Conservation (phyloP, 2,113 vertebrate species). For the Odocoileus hemionus region DNA sequence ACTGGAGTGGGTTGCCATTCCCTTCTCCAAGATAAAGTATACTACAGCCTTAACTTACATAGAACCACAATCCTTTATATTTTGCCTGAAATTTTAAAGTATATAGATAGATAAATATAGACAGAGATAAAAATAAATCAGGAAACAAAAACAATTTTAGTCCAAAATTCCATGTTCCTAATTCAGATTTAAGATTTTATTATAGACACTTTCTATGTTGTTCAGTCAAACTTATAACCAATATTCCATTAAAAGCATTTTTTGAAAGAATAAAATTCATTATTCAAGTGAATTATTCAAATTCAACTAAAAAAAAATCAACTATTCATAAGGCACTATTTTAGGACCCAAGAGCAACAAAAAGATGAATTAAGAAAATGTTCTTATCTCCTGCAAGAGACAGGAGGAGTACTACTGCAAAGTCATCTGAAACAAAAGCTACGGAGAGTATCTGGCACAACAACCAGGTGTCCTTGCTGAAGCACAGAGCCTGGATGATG, state of each 20-base stretch:
- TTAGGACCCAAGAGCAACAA: not conserved
- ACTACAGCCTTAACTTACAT: not conserved
- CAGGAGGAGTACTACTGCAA: not conserved
- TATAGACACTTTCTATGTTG: not conserved
- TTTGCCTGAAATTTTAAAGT: not conserved
- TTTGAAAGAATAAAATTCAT: not conserved
- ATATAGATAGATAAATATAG: not conserved
- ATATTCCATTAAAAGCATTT: not conserved
- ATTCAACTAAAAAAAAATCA: not conserved
- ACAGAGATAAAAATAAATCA: not conserved
- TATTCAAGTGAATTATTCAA: not conserved
- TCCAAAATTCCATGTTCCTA: not conserved
- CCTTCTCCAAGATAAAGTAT: not conserved
- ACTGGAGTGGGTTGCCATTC: too few species aligned
- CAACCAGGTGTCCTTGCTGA: not conserved
- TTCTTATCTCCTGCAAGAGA: not conserved
- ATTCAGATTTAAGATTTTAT: not conserved
- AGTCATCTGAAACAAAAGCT: not conserved
- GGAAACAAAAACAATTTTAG: not conserved
- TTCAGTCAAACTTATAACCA: not conserved
- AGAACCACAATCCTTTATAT: not conserved
- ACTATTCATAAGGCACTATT: not conserved
- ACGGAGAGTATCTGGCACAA: not conserved
- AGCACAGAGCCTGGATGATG: not conserved
- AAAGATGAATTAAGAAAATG: not conserved